These are phyloP conservation scores for Psittacula cyanocephala DNA, from an alignment of 2,113 vertebrate species.

Conservation along the genomic window DNA sequence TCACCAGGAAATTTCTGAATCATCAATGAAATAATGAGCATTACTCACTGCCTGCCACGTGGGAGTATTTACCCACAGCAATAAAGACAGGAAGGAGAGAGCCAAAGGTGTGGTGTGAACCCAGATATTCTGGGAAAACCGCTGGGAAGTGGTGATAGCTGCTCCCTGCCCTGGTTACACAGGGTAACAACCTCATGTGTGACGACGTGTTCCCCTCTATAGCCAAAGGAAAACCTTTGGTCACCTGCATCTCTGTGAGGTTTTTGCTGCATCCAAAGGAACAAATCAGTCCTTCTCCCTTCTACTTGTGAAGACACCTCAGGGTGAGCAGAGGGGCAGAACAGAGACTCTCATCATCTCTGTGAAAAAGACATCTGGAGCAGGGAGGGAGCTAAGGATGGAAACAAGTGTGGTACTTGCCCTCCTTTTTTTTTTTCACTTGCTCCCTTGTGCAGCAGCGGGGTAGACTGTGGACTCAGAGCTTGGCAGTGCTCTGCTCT, in stretches of 20 bases:
- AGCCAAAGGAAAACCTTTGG: not conserved
- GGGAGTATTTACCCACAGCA: not conserved
- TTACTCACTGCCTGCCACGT: not conserved
- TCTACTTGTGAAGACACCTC: not conserved
- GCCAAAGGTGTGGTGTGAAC: not conserved
- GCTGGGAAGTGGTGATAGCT: not conserved
- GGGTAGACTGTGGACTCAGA: not conserved
- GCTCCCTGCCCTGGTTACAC: not conserved
- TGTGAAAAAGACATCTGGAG: not conserved
- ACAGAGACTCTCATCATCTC: rapidly evolving
- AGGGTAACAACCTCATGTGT: not conserved
- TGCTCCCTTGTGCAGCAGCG: rapidly evolving
- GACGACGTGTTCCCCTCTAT: not conserved
- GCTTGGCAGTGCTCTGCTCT: rapidly evolving
- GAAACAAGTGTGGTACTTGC: not conserved
- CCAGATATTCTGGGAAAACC: not conserved
- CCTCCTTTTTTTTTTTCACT: not conserved
- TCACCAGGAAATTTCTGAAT: not conserved
- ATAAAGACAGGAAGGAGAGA: not conserved
- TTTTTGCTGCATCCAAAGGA: not conserved
- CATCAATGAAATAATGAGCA: not conserved
- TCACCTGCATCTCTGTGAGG: not conserved
- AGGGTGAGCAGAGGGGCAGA: not conserved
- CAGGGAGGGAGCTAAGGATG: not conserved
- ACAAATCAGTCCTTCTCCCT: not conserved